Conservation (phyloP, 1,140 invertebrate species). For the Tetramorium alpestre region DNA sequence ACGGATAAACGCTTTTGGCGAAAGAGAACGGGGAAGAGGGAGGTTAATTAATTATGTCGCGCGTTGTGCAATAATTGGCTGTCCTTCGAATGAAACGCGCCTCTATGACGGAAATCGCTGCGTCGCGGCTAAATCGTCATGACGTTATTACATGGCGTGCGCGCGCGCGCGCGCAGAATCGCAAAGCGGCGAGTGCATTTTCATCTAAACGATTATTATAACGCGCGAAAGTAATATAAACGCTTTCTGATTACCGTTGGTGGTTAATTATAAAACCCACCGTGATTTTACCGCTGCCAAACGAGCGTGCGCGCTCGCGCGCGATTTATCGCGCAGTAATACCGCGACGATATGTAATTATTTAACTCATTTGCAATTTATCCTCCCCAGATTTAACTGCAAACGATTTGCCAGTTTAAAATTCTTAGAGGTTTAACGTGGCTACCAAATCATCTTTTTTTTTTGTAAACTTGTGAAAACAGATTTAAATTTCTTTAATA, state of each 20-base stretch:
- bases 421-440: neutral
- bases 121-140: constrained; percentile 34
- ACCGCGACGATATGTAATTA: neutral
- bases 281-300: neutral
- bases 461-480: neutral
- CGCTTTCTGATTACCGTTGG: constrained; percentile 16
- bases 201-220: constrained; percentile 36
- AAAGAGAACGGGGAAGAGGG: neutral
- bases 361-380: constrained; percentile 33
- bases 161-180: neutral
- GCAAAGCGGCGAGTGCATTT: constrained; percentile 21
- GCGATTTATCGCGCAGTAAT: constrained; percentile 35
- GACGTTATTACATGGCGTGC: neutral
- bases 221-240: constrained; percentile 40
- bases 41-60: constrained; percentile 53
- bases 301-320: neutral
- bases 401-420: neutral
- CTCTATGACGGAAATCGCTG: constrained; percentile 33
- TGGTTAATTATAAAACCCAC: constrained; percentile 50
- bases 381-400: neutral
- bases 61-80: constrained; percentile 48
- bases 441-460: neutral
- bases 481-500: neutral
- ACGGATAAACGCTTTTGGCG: constrained; percentile 50
- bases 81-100: constrained; percentile 21